Conservation (phyloP, 2,113 vertebrate genomes). For the Cromileptes altivelis region DNA sequence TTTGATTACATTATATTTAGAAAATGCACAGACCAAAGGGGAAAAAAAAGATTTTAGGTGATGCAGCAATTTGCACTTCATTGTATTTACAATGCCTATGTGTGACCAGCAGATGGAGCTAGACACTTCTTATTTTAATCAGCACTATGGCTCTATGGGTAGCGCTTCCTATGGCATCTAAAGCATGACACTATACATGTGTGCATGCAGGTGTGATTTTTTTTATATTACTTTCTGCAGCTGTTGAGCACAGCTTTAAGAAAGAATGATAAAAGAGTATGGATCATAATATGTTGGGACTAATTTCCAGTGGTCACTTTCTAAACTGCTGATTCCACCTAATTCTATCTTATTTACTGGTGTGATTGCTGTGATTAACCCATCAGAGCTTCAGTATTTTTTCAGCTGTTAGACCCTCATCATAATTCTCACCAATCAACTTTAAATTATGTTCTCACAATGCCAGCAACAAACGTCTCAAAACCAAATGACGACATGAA, state of each 20-base stretch:
- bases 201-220: not conserved
- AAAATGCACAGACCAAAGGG: not conserved
- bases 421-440: not conserved
- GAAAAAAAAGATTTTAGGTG: no score
- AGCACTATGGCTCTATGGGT: not conserved
- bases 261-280: no score
- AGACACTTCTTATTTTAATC: not conserved
- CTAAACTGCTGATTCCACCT: no score
- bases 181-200: not conserved
- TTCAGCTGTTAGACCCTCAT: not conserved
- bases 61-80: no score
- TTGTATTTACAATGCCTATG: not conserved
- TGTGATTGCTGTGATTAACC: not conserved
- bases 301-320: no score
- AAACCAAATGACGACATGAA: not conserved
- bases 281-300: no score
- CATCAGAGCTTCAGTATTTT: not conserved
- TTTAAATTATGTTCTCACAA: not conserved
- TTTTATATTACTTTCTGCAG: not conserved
- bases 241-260: not conserved
- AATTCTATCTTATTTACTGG: no score
- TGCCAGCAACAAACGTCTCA: not conserved
- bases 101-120: constrained; percentile 56
- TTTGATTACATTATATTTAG: not conserved
- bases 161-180: not conserved